Evolutionary conservation across 1,140 invertebrate genomes (phyloP).

Genomic region (Dendrolimus kikuchii): DNA sequence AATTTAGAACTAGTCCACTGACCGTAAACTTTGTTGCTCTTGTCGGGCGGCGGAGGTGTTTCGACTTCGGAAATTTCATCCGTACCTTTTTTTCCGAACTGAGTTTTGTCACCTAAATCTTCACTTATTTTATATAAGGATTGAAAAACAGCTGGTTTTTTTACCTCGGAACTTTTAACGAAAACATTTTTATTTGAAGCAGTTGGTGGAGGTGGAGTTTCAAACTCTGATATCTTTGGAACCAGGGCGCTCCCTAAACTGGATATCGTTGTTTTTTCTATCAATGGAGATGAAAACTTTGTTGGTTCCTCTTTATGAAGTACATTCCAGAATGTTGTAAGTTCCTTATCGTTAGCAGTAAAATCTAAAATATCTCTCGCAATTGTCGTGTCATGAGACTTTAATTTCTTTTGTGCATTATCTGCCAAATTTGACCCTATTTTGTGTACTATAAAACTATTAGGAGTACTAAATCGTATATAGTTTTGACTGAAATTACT

Average conservation of each 20-base stretch:
- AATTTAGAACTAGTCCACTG: constrained; percentile 54
- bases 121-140: constrained; percentile 20
- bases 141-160: constrained; percentile 3
- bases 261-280: constrained; percentile 5
- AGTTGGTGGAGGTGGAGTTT: constrained; percentile 38
- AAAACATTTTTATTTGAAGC: constrained; percentile 7
- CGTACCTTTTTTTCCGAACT: constrained; percentile 8
- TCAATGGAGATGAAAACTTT: constrained; percentile 25
- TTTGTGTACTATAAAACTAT: constrained; percentile 31
- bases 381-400: constrained; percentile 6
- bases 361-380: constrained; percentile 32
- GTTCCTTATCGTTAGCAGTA: constrained; percentile 4
- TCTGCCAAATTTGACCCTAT: constrained; percentile 23
- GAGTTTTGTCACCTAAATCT: constrained; percentile 1
- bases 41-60: constrained; percentile 29
- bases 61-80: constrained; percentile 29
- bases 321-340: no score
- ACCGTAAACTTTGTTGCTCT: constrained; percentile 39
- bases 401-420: constrained; percentile 1
- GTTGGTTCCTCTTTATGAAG: constrained; percentile 4
- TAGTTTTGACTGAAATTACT: constrained; percentile 27
- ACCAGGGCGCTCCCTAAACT: constrained; percentile 18
- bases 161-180: constrained; percentile 4
- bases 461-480: constrained; percentile 29
- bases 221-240: constrained; percentile 34